Base-by-base conservation (phyloP, 2,797 vertebrate genomes). In the Premnoplex brunnescens region DNA sequence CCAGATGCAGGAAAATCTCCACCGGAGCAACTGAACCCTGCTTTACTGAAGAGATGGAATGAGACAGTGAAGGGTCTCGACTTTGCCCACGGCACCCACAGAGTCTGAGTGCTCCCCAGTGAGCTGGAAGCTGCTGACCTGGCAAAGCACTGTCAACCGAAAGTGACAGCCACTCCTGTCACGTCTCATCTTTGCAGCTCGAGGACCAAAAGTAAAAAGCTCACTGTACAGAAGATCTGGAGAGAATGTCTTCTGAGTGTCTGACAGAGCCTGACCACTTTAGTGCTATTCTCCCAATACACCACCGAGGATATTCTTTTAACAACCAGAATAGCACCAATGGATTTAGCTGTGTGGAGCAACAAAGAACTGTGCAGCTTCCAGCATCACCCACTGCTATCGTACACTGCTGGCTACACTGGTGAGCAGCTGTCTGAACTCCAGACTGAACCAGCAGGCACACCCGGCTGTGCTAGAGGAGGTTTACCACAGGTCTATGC, bases 81-180 rank as follows among this genome's bases (percentile, higher is more conserved):
- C 63, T 83, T 93, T 5, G 59, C 81, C 81, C 54, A 73, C 1
- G 24, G 91, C 88, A 36, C 49, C 72, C 2, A 5, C 41, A 23
- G 75, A 85, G 59, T 39, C 68, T 69, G 44, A 82, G 71, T 5
- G 2, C 59, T 94, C 37, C 75, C 52, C 71, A 1, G 6, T 69
- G 74, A 95, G 67, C 77, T 83, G 58, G 86, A 92, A 94, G 84
- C 51, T 32, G 6, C 79, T 97, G 93, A 96, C 91, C 81, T 80
- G 75, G 44, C 81, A 93, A 80, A 96, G 68, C 86, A 83, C 81
- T 43, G 81, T 88, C 86, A 96, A 74, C 52, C 44, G 16, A 92
- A 89, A 94, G 84, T 39, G 88, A 92, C 87, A 92, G 78, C 56
- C 0, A 0, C 72, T 94, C 41, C 86, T 97, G 95, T 94, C 95